A percentile compares a stretch with the other conserved stretches of the same genome.
These are phyloP conservation scores for Scotopteryx bipunctaria DNA, from an alignment of 2,888 invertebrate species.

Conservation along the genomic window DNA sequence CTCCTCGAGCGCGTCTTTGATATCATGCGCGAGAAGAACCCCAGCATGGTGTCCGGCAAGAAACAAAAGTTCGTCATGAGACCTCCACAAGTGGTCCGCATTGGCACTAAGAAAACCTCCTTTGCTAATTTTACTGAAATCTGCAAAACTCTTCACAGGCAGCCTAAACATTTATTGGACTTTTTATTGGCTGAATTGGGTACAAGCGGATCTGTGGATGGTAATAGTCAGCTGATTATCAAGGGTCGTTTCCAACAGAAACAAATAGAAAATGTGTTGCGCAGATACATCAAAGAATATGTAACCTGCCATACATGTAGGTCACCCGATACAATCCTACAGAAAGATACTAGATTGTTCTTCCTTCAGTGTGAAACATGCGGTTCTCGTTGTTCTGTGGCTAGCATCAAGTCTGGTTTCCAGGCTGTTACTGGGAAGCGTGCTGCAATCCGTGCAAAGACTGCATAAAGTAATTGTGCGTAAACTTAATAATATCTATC, in stretches of 20 bases:
- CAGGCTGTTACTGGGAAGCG: conserved; percentile 99
- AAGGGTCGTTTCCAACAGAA: conserved; percentile 99
- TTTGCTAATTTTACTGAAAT: conserved; percentile 99
- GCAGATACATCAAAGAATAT: conserved; percentile 98
- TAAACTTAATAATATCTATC: no score
- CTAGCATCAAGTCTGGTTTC: conserved; percentile 99
- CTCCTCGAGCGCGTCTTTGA: conserved; percentile 97
- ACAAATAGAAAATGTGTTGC: conserved; percentile 99
- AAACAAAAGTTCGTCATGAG: conserved; percentile 99
- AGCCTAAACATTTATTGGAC: conserved; percentile 98
- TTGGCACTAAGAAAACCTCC: conserved; percentile 99
- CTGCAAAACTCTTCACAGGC: conserved; percentile 92
- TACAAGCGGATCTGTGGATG: conserved; percentile 99
- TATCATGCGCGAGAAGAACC: conserved; percentile 99
- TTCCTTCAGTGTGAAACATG: conserved; percentile 99
- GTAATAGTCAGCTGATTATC: conserved; percentile 98
- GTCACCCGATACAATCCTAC: conserved; percentile 98
- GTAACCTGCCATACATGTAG: conserved; percentile 99
- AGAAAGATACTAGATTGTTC: conserved; percentile 99
- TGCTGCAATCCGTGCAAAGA: conserved; percentile 98
- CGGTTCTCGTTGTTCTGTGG: conserved; percentile 99
- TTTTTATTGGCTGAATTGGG: conserved; percentile 99
- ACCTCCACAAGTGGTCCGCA: conserved; percentile 98
- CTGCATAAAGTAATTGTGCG: conserved; percentile 85
- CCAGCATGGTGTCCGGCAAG: conserved; percentile 99